Conservation (phyloP, 2,113 vertebrate genomes). For the Gambusia holbrooki region DNA sequence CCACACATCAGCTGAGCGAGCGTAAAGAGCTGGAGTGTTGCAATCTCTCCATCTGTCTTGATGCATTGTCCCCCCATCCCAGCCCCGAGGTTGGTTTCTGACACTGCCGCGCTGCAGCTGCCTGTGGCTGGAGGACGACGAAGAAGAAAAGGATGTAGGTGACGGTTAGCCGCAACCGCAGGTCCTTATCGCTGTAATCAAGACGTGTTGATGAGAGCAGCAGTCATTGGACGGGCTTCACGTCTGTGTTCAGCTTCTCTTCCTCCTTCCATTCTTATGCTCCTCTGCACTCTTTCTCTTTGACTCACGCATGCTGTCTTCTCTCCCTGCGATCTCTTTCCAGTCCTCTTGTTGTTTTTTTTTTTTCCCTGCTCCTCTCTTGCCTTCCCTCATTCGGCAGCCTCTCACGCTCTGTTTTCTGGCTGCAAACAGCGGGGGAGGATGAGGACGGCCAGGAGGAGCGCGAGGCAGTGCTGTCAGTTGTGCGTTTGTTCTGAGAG, state of each 20-base stretch:
- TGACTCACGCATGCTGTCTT: background rate
- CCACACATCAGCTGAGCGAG: conserved; percentile 10
- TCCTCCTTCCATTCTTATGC: background rate
- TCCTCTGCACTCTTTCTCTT: conserved; percentile 17
- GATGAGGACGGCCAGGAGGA: conserved; percentile 24
- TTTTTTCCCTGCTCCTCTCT: background rate
- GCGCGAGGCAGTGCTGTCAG: conserved; percentile 18
- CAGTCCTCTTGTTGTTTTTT: background rate
- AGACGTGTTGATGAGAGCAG: conserved; percentile 10
- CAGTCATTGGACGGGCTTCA: background rate
- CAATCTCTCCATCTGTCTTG: conserved; percentile 45
- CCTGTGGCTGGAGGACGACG: background rate
- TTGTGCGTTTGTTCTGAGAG: conserved; percentile 33
- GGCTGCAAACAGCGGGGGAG: conserved; percentile 38
- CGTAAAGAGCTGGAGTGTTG: conserved; percentile 29
- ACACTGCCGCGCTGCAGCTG: conserved; percentile 20
- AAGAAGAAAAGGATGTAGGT: background rate
- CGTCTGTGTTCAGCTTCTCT: conserved; percentile 1
- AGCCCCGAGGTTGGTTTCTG: conserved; percentile 11
- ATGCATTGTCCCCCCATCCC: conserved; percentile 46
- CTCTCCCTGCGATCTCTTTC: conserved; percentile 6
- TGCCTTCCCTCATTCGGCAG: conserved; percentile 28
- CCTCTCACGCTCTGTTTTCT: conserved; percentile 1
- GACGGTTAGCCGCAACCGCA: conserved; percentile 18
- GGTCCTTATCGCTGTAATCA: conserved; percentile 15